Base-by-base conservation (phyloP, 2,888 invertebrate species). In the Brachylomia viminalis region DNA sequence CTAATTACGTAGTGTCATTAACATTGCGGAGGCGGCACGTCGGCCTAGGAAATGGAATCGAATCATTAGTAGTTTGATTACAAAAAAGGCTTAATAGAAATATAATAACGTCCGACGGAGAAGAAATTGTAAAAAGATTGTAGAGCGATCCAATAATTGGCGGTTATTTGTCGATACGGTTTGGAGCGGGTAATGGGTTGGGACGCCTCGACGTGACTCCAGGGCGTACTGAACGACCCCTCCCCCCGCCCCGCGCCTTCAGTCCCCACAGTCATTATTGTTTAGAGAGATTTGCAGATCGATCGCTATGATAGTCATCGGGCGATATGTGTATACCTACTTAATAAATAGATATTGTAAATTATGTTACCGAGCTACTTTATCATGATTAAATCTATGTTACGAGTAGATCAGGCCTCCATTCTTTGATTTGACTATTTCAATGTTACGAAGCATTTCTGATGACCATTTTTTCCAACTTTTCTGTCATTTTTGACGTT, bases 61-160 rank as follows among this genome's bases (percentile, higher is more conserved):
- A 96, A 96, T 96, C 96, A 96, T 96, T 96, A 96, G 96, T 95
- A 95, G 96, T 96, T 95, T 96, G 96, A 96, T 96, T 96, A 96
- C 96, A 96, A 96, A 96, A 96, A 96, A 96, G 96, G 95, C 96
- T 96, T 96, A 96, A 96, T 96, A 96, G 96, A 96, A 96, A 96
- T 95, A 96, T 96, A 96, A 96, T 96, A 96, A 96, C 96, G 94
- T 92, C 92, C 91, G 94, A 90, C 92, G 92, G 94, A 95, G 96
- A 95, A 95, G 96, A 96, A 96, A 96, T 96, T 96, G 96, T 96
- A 96, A 96, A 96, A 96, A 96, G 96, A 96, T 96, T 96, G 96
- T 96, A 93, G 96, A 96, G 96, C 95, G 94, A 94, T 95, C 95
- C 95, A 96, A 96, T 96, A 96, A 96, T 96, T 96, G 96, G 96